These are phyloP conservation scores for Paradisaea rubra DNA, from an alignment of 2,113 vertebrate genomes.

Conservation along the genomic window DNA sequence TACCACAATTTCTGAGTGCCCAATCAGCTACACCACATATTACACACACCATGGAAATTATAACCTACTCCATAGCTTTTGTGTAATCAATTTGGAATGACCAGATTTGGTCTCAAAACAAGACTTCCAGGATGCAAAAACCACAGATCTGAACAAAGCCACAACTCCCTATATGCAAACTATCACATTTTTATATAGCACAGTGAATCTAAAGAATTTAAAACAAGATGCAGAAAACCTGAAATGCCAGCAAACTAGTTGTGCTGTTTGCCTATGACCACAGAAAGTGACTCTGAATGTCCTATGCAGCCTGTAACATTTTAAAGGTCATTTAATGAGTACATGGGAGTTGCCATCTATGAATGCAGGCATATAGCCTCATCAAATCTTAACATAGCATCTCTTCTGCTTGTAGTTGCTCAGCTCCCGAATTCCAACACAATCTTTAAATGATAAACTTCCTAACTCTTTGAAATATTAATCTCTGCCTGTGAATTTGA, in stretches of 20 bases:
- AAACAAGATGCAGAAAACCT: conserved; percentile 28
- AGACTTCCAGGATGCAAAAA: conserved; percentile 63
- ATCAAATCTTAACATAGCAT: background rate
- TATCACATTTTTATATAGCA: conserved; percentile 30
- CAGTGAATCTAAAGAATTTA: conserved; percentile 44
- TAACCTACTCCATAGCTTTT: conserved; percentile 52
- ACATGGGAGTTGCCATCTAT: background rate
- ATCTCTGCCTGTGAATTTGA: background rate
- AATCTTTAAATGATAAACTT: background rate
- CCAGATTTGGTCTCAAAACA: conserved; percentile 56
- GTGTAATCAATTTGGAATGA: conserved; percentile 53
- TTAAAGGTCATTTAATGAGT: background rate
- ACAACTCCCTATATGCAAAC: conserved; percentile 54
- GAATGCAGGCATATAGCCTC: background rate
- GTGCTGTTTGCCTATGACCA: background rate
- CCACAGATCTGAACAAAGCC: conserved; percentile 43
- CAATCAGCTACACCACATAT: conserved; percentile 65
- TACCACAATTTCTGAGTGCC: conserved; percentile 39
- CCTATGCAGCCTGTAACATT: background rate
- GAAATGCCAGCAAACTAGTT: conserved; percentile 31
- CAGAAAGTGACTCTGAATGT: background rate
- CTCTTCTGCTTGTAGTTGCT: background rate
- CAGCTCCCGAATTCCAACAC: background rate
- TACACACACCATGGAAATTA: conserved; percentile 63
- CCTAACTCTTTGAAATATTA: background rate